These are phyloP conservation scores for Leptinotarsa lineolata DNA, from an alignment of 1,140 invertebrate species.

Conservation along the genomic window DNA sequence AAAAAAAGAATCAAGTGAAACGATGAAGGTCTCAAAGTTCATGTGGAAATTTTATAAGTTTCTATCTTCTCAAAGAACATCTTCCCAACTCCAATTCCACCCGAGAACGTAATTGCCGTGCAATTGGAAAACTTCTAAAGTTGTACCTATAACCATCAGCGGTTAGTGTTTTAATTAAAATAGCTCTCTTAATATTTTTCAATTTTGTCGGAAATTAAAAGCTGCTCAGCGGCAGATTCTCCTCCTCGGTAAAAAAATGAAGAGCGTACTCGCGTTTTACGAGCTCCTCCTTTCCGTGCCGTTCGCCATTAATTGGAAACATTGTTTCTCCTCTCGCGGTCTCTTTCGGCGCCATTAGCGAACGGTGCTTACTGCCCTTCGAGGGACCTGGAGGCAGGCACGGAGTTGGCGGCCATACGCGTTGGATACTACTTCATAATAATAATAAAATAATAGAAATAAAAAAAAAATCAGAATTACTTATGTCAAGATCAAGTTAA, in stretches of 20 bases:
- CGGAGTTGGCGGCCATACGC: neutral
- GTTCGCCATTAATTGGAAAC: constrained; percentile 8
- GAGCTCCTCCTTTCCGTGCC: constrained; percentile 3
- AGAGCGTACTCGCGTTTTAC: constrained; percentile 7
- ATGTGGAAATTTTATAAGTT: neutral
- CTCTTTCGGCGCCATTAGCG: constrained; percentile 4
- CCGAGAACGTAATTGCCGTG: constrained; percentile 17
- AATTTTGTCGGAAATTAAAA: constrained; percentile 49
- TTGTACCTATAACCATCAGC: constrained; percentile 27
- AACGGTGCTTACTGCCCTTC: neutral
- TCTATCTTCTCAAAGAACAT: constrained; percentile 11
- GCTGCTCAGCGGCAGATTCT: constrained; percentile 19
- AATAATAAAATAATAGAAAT: no score
- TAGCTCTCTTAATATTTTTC: constrained; percentile 52
- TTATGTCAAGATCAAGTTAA: no score
- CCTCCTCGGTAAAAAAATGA: neutral
- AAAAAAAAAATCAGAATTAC: no score
- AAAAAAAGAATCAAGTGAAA: neutral
- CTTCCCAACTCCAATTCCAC: constrained; percentile 6
- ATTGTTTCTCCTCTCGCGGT: constrained; percentile 5
- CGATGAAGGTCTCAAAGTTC: neutral
- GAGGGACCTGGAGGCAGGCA: neutral
- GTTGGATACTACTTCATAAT: no score
- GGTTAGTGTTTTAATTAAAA: constrained; percentile 52
- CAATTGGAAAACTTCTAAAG: constrained; percentile 23